Evolutionary conservation across 2,113 vertebrate genomes (phyloP).

Genomic region (Phalacrocorax brasilianus): DNA sequence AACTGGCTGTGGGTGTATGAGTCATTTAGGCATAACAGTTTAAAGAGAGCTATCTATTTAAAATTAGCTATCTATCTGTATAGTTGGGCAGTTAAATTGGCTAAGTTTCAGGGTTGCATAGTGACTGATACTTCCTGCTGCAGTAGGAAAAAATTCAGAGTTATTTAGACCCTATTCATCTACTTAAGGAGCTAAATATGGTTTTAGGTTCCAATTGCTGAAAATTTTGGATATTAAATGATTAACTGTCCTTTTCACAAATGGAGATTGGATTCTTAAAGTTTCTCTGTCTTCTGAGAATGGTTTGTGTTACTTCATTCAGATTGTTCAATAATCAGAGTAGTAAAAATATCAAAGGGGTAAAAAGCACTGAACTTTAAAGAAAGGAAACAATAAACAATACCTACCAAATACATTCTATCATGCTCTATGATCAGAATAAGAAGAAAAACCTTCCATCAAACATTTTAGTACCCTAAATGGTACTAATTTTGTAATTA

Average conservation of each 20-base stretch:
- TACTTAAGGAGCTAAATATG: background rate
- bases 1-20: background rate
- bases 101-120: background rate
- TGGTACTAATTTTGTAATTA: background rate
- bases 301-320: background rate
- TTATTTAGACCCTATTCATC: background rate
- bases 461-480: background rate
- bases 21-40: conserved; percentile 5
- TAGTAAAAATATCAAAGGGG: background rate
- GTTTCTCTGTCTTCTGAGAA: background rate
- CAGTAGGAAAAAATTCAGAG: background rate
- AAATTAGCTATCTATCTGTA: background rate
- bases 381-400: background rate
- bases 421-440: background rate
- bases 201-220: background rate
- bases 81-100: conserved; percentile 12
- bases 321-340: background rate
- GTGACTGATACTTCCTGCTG: background rate
- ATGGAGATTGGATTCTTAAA: background rate
- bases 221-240: background rate
- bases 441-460: background rate
- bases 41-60: conserved; percentile 1
- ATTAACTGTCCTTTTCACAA: background rate
- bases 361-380: background rate
- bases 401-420: background rate